Evolutionary conservation across 2,888 invertebrate species (phyloP).

Genomic region (Arge pagana): DNA sequence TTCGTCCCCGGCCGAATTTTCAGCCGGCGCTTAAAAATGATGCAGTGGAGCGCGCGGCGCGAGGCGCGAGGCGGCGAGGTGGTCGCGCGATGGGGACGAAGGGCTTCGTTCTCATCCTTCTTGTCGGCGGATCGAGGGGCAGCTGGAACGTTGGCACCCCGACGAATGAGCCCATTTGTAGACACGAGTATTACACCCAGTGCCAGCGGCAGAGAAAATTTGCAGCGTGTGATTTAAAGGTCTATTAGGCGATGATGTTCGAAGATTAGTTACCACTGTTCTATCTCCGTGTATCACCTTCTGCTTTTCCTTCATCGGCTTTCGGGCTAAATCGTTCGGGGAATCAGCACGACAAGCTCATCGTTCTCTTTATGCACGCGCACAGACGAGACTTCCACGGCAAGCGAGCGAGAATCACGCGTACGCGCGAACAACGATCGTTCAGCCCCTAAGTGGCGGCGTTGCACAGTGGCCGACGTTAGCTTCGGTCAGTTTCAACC

Average conservation of each 20-base stretch:
- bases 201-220: constrained; percentile 33
- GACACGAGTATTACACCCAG: constrained; percentile 46
- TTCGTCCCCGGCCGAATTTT: too few relatives aligned
- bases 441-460: too few relatives aligned
- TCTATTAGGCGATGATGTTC: constrained; percentile 50
- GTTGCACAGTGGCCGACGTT: too few relatives aligned
- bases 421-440: too few relatives aligned
- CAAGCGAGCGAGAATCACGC: too few relatives aligned
- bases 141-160: constrained; percentile 41
- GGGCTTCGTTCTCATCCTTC: constrained; percentile 14
- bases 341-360: too few relatives aligned
- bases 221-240: constrained; percentile 45
- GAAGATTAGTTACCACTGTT: constrained; percentile 50
- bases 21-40: too few relatives aligned
- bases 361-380: too few relatives aligned
- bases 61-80: constrained; percentile 27
- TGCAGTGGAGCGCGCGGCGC: too few relatives aligned
- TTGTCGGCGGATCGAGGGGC: constrained; percentile 13
- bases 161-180: constrained; percentile 49
- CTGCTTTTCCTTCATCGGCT: background rate
- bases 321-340: background rate
- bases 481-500: too few relatives aligned
- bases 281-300: constrained; percentile 6
- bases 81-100: constrained; percentile 24
- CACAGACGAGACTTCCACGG: too few relatives aligned